phyloP scores from a whole-genome alignment of 2,888 invertebrate genomes.

The Rhynchonema sp. region DNA sequence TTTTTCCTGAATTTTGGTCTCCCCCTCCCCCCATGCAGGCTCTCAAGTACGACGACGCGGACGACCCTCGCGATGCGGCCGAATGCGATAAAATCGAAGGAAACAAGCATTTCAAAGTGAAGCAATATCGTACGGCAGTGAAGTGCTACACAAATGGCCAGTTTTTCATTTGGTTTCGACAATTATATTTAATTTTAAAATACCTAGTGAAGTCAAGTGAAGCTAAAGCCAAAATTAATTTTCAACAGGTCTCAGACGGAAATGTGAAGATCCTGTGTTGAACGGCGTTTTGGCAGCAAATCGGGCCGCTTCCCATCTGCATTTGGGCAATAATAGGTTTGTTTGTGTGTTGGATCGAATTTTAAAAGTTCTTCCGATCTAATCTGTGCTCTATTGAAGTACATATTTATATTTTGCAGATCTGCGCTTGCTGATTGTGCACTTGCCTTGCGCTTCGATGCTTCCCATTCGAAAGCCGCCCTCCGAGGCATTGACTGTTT shows the following conservation, averaged over 20 bases:
- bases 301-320: conserved; percentile 67
- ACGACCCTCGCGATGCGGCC: conserved; percentile 49
- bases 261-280: conserved; percentile 48
- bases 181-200: too few relatives aligned
- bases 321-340: conserved; percentile 40
- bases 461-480: conserved; percentile 55
- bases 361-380: too few relatives aligned
- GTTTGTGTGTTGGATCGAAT: too few relatives aligned
- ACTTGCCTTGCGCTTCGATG: conserved; percentile 36
- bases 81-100: conserved; percentile 80
- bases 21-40: too few relatives aligned
- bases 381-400: too few relatives aligned
- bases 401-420: too few relatives aligned
- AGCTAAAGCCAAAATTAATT: neutral
- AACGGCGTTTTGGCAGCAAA: conserved; percentile 72
- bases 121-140: conserved; percentile 72
- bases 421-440: neutral
- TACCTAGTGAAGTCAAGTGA: too few relatives aligned
- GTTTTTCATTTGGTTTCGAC: too few relatives aligned
- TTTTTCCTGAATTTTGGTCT: too few relatives aligned
- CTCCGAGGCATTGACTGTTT: conserved; percentile 30
- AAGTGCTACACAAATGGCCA: conserved; percentile 60
- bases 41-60: conserved; percentile 54
- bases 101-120: conserved; percentile 77
- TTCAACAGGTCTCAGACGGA: conserved; percentile 45